Evolutionary conservation across 2,113 vertebrate genomes (phyloP).

Genomic region (Rattus rattus): DNA sequence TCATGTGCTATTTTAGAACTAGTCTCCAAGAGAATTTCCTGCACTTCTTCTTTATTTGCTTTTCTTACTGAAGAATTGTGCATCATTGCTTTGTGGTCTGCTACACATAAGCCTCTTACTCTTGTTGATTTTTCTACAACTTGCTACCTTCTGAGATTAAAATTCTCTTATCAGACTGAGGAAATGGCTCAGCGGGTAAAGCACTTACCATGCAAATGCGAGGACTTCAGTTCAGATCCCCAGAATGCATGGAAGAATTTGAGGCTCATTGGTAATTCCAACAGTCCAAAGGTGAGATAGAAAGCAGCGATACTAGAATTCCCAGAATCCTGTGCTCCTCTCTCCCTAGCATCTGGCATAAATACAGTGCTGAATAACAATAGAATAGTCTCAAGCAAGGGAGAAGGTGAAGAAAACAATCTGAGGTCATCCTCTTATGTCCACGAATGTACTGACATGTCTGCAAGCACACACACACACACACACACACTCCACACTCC

Average conservation of each 20-base stretch:
- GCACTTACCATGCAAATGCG: neutral
- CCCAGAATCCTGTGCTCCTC: neutral
- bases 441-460: neutral
- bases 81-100: neutral
- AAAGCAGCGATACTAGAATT: neutral
- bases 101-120: neutral
- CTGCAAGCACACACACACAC: neutral
- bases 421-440: neutral
- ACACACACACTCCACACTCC: neutral
- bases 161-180: conserved; percentile 15
- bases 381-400: neutral
- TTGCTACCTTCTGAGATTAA: conserved; percentile 9
- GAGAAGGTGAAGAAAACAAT: neutral
- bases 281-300: neutral
- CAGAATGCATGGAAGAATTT: neutral
- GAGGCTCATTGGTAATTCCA: neutral
- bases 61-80: neutral
- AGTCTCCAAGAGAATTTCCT: neutral
- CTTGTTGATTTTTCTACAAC: conserved; percentile 35
- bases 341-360: neutral
- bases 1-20: neutral
- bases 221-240: neutral
- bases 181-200: neutral
- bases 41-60: neutral
- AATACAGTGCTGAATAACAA: neutral